phyloP scores from a whole-genome alignment of 2,888 invertebrate species.

The Aspidapion aeneum region DNA sequence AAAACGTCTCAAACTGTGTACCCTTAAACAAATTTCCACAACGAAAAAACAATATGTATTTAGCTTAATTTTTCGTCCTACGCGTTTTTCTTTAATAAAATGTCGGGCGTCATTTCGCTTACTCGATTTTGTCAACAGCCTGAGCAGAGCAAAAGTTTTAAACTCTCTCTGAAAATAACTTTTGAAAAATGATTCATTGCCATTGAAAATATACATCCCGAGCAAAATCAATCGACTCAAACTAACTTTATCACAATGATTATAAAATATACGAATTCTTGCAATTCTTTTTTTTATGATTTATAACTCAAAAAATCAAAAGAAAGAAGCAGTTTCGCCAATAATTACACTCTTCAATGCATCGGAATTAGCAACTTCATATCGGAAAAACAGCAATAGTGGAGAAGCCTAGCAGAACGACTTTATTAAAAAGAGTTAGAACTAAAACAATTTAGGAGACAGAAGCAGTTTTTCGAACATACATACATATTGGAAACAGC shows the following conservation, averaged over 20 bases:
- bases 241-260: neutral
- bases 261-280: too few species aligned
- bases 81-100: neutral
- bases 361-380: too few species aligned
- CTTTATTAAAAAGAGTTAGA: too few species aligned
- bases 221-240: neutral
- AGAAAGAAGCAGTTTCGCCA: too few species aligned
- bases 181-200: neutral
- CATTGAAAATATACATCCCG: neutral
- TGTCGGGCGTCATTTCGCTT: neutral
- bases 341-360: too few species aligned
- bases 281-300: too few species aligned
- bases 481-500: too few species aligned
- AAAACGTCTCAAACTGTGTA: neutral
- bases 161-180: neutral
- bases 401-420: too few species aligned
- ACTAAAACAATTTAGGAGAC: too few species aligned
- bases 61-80: neutral
- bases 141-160: neutral
- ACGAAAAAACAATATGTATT: neutral
- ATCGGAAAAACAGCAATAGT: too few species aligned
- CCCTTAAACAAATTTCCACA: neutral
- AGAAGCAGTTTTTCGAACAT: too few species aligned
- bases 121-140: neutral
- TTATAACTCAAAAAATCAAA: too few species aligned